Conservation (phyloP, 2,888 invertebrate species). For the Lepidonotus clava region DNA sequence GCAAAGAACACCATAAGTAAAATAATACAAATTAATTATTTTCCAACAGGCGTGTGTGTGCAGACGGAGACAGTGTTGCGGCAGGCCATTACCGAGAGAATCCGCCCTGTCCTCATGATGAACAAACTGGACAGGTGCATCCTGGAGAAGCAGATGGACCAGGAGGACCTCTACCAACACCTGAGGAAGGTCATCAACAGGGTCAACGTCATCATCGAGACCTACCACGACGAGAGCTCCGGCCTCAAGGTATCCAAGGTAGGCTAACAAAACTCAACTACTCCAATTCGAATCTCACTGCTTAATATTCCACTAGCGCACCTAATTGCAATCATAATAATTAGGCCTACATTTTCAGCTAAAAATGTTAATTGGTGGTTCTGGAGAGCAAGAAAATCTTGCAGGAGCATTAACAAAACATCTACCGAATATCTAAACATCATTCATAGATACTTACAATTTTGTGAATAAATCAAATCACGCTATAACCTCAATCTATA, state of each 20-base stretch:
- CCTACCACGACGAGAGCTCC: slow-evolving; percentile 57
- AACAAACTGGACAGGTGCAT: slow-evolving; percentile 67
- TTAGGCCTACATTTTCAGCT: no score
- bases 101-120: slow-evolving; percentile 65
- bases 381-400: no score
- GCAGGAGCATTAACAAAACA: no score
- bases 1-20: no score
- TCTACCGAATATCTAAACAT: no score
- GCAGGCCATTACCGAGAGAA: slow-evolving; percentile 65
- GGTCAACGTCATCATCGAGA: slow-evolving; percentile 63
- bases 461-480: no score
- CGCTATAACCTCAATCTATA: no score
- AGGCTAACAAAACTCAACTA: background rate
- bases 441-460: no score
- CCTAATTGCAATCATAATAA: no score
- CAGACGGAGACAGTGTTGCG: slow-evolving; percentile 68
- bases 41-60: slow-evolving; percentile 64
- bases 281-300: background rate
- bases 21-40: background rate
- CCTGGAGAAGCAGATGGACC: slow-evolving; percentile 61
- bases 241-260: background rate
- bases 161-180: slow-evolving; percentile 60
- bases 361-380: no score
- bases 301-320: background rate
- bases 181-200: slow-evolving; percentile 57